Conservation (phyloP, 2,797 vertebrate genomes). For the Thunnus albacares region DNA sequence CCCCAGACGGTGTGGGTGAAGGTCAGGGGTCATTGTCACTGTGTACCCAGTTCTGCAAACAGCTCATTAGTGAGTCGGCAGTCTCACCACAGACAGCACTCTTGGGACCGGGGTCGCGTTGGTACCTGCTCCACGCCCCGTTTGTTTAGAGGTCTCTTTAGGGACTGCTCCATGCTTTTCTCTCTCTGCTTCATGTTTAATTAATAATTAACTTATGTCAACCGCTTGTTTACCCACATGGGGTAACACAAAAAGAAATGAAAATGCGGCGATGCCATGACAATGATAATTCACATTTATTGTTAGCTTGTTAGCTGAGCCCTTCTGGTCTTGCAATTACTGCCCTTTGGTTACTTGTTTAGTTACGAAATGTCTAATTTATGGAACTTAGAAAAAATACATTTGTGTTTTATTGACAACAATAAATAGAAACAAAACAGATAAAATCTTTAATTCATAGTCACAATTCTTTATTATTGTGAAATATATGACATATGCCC, state of each 20-base stretch:
- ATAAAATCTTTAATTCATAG: conserved; percentile 36
- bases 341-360: conserved; percentile 23
- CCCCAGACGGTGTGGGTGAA: conserved; percentile 80
- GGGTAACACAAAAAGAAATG: conserved; percentile 53
- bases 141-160: conserved; percentile 84
- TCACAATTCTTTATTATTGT: conserved; percentile 34
- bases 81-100: conserved; percentile 79
- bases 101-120: conserved; percentile 76
- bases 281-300: conserved; percentile 55
- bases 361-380: neutral
- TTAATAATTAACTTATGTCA: conserved; percentile 88
- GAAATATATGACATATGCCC: conserved; percentile 37
- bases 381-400: neutral
- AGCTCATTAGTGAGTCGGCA: conserved; percentile 87
- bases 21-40: conserved; percentile 86
- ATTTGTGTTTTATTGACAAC: conserved; percentile 18
- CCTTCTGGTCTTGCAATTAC: conserved; percentile 38
- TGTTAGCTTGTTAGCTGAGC: conserved; percentile 43
- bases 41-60: conserved; percentile 87
- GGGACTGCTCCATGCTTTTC: conserved; percentile 69
- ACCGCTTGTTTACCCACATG: conserved; percentile 83
- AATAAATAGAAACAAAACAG: conserved; percentile 8
- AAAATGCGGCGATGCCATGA: conserved; percentile 41
- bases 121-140: conserved; percentile 80
- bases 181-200: conserved; percentile 84